phyloP scores from a whole-genome alignment of 1,140 invertebrate genomes.

The Monochamus saltuarius region DNA sequence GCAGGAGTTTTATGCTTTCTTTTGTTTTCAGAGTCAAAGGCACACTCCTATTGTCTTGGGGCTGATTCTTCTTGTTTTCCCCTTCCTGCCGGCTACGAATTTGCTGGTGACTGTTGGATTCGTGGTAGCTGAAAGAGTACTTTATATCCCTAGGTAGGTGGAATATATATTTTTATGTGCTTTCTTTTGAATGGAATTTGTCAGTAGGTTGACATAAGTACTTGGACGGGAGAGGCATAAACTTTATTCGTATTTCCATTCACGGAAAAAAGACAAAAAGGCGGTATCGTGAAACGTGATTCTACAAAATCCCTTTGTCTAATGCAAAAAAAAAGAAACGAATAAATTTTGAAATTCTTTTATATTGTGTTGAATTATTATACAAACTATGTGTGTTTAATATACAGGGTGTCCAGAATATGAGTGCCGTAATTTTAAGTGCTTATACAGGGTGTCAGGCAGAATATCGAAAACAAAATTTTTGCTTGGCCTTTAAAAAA shows the following conservation, averaged over 20 bases:
- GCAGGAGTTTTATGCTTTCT: constrained; percentile 10
- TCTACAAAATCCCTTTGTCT: no score
- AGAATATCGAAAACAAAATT: no score
- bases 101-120: constrained; percentile 87
- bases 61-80: constrained; percentile 68
- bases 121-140: constrained; percentile 85
- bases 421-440: no score
- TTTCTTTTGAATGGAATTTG: constrained; percentile 2
- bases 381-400: no score
- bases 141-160: constrained; percentile 84
- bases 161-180: constrained; percentile 1
- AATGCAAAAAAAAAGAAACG: no score
- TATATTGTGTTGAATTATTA: no score
- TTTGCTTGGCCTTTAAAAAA: no score
- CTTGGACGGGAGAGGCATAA: background rate
- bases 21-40: constrained; percentile 59
- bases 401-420: no score
- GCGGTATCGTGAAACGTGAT: no score
- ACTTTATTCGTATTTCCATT: background rate
- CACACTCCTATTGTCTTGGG: constrained; percentile 65
- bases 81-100: constrained; percentile 86
- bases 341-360: no score
- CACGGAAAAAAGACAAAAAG: background rate
- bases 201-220: background rate
- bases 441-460: no score